Conservation (phyloP, 2,113 vertebrate species). For the Narcine bancroftii region DNA sequence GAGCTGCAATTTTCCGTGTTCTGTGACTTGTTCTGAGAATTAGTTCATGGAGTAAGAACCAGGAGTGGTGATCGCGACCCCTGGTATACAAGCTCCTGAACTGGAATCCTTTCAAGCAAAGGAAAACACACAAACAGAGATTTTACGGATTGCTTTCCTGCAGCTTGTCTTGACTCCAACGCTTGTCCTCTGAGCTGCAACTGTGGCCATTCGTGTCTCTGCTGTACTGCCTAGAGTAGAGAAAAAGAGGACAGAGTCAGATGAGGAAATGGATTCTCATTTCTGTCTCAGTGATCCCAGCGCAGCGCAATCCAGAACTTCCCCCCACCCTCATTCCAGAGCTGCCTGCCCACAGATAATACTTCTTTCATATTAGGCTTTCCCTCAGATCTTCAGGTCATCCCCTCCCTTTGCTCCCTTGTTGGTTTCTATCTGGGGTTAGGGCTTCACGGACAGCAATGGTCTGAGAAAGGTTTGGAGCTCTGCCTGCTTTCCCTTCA, state of each 20-base stretch:
- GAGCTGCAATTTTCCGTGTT: too few relatives aligned
- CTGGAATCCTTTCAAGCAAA: background rate
- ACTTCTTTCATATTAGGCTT: background rate
- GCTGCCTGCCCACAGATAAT: background rate
- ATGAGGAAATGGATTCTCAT: too few relatives aligned
- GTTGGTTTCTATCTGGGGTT: background rate
- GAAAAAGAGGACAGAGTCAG: background rate
- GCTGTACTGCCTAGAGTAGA: background rate
- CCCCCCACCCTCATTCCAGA: background rate
- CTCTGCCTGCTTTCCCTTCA: background rate
- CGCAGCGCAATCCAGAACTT: background rate
- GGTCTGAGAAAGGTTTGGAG: too few relatives aligned
- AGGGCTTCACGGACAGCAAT: background rate
- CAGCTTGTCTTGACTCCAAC: background rate
- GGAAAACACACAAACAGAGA: background rate
- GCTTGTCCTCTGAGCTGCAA: background rate
- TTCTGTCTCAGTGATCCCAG: background rate
- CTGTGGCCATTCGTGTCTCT: background rate
- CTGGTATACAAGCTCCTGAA: background rate
- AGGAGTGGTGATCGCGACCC: background rate
- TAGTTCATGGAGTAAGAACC: background rate
- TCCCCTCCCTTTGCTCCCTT: background rate
- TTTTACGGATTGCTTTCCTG: conserved; percentile 10
- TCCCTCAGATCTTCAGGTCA: background rate
- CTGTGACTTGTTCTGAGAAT: background rate